Conservation (phyloP, 92 coral and sea anemone species). For the Zoanthus sociatus region DNA sequence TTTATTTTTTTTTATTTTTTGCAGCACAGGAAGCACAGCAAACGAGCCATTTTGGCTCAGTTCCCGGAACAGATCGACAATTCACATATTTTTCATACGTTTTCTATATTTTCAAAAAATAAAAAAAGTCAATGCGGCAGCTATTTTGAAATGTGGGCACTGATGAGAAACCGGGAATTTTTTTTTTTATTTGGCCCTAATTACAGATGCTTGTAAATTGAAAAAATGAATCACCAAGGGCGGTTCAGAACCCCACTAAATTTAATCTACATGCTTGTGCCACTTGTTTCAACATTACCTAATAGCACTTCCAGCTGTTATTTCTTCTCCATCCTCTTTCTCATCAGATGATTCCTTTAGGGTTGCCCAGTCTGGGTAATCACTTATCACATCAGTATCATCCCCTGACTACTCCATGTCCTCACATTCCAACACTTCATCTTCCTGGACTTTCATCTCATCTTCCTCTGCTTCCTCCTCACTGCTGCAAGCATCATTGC, state of each 20-base stretch:
- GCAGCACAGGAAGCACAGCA: no score
- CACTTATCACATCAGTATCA: constrained; percentile 26
- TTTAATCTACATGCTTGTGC: constrained; percentile 20
- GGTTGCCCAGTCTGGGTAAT: constrained; percentile 33
- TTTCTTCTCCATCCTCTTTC: constrained; percentile 17
- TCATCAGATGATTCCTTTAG: constrained; percentile 10
- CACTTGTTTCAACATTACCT: constrained; percentile 30
- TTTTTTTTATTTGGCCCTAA: background rate
- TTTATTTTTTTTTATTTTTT: no score
- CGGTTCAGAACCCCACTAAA: constrained; percentile 6
- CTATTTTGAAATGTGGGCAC: no score
- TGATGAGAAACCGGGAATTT: no score
- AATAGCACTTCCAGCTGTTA: constrained; percentile 18
- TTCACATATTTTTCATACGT: no score
- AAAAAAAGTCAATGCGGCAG: background rate
- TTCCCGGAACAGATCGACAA: no score
- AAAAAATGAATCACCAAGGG: constrained; percentile 15
- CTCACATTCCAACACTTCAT: constrained; percentile 18
- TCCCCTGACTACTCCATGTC: constrained; percentile 15
- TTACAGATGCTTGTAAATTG: constrained; percentile 14
- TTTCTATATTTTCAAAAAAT: no score
- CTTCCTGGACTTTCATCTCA: constrained; percentile 28
- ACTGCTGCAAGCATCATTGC: constrained; percentile 26
- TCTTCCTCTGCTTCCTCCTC: constrained; percentile 37
- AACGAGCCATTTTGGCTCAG: no score